Evolutionary conservation across 2,888 invertebrate genomes (phyloP).

Genomic region (Hyposoter dolosus): DNA sequence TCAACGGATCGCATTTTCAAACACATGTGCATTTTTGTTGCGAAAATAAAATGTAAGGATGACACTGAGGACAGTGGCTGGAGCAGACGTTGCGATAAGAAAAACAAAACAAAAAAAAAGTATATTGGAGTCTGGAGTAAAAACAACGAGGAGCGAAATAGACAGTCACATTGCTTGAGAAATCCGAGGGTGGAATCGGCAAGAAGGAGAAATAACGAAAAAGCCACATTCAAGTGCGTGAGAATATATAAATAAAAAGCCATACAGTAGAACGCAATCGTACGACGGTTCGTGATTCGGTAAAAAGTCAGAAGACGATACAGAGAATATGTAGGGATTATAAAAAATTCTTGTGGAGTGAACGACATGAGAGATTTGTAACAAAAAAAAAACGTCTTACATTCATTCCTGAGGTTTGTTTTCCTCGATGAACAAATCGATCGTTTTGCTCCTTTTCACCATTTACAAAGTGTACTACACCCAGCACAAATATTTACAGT

Average conservation of each 20-base stretch:
- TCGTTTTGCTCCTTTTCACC: not conserved
- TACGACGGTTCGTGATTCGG: not conserved
- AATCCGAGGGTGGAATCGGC: not conserved
- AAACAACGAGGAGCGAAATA: slow-evolving; percentile 21
- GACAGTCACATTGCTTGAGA: slow-evolving; percentile 17
- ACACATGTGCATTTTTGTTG: not conserved
- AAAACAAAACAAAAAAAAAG: not conserved
- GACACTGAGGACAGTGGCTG: not conserved
- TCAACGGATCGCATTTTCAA: not conserved
- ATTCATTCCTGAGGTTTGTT: no score
- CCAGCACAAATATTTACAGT: not conserved
- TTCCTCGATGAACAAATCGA: no score
- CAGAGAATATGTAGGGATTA: not conserved
- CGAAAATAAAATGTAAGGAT: not conserved
- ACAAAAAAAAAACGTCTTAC: not conserved
- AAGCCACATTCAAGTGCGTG: slow-evolving; percentile 1
- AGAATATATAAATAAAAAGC: slow-evolving; percentile 14
- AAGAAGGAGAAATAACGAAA: not conserved
- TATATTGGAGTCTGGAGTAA: slow-evolving; percentile 16
- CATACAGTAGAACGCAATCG: not conserved
- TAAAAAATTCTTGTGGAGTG: not conserved
- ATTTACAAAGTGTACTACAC: not conserved
- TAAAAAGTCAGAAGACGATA: not conserved
- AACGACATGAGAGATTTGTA: not conserved
- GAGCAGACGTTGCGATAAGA: not conserved